Percentiles rank a stretch among this genome's conserved stretches.
Evolutionary conservation across 64 coral and sea anemone genomes (phyloP).

Genomic region (Montipora efflorescens): DNA sequence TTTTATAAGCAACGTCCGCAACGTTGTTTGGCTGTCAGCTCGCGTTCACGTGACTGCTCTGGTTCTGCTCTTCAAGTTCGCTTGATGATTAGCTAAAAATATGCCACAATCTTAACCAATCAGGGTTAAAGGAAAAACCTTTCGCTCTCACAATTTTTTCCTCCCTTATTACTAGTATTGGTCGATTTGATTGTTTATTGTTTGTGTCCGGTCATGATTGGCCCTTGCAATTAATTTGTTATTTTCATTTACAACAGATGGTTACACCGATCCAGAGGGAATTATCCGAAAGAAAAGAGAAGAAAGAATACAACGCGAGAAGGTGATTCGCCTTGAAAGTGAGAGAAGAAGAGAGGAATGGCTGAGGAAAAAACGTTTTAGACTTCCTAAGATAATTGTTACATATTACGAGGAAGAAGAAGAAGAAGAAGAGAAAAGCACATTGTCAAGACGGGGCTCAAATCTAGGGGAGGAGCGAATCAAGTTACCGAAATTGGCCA

Average conservation of each 20-base stretch:
- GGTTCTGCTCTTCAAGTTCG: too few relatives aligned
- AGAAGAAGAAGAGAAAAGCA: neutral
- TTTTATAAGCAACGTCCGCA: too few relatives aligned
- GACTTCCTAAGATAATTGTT: constrained; percentile 77
- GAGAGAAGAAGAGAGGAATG: constrained; percentile 62
- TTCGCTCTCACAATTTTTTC: too few relatives aligned
- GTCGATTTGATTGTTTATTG: too few relatives aligned
- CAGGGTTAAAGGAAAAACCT: too few relatives aligned
- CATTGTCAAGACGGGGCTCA: neutral
- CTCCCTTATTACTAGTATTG: too few relatives aligned
- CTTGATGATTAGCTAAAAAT: too few relatives aligned
- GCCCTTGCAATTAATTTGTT: too few relatives aligned
- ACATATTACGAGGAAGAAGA: constrained; percentile 66
- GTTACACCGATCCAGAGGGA: constrained; percentile 72
- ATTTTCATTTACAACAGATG: constrained; percentile 36
- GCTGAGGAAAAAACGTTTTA: constrained; percentile 55
- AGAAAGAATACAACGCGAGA: constrained; percentile 54
- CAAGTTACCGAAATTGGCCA: constrained; percentile 15
- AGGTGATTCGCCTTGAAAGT: constrained; percentile 59
- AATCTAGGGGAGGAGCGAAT: neutral
- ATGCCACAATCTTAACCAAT: too few relatives aligned
- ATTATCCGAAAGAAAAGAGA: constrained; percentile 78
- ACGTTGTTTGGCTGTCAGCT: too few relatives aligned
- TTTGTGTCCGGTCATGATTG: too few relatives aligned
- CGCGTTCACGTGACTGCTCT: too few relatives aligned